Conservation (phyloP, 2,888 invertebrate species). For the Eristalis pertinax region DNA sequence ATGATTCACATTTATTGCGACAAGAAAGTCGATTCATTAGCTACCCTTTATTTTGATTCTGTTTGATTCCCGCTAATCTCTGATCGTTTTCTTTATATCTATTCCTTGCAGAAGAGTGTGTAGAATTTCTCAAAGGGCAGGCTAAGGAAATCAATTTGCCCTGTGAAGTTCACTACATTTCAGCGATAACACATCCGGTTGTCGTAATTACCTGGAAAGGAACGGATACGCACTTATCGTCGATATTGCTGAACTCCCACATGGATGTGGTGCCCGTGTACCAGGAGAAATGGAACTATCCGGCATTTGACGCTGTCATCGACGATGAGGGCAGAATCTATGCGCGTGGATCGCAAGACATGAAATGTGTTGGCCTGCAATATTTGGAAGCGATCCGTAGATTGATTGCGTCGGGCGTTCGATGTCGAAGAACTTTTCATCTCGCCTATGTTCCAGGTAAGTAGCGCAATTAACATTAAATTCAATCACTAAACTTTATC, state of each 20-base stretch:
- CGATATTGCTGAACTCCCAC: constrained; percentile 92
- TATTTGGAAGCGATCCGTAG: constrained; percentile 88
- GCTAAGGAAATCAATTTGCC: constrained; percentile 8
- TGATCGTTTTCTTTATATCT: neutral
- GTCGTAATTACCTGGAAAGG: constrained; percentile 92
- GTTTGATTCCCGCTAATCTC: too few relatives aligned
- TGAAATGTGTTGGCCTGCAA: constrained; percentile 91
- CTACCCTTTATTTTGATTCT: too few relatives aligned
- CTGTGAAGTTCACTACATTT: neutral
- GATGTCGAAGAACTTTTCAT: constrained; percentile 85
- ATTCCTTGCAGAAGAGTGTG: constrained; percentile 21
- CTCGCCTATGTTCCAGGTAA: constrained; percentile 87
- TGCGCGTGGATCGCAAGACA: constrained; percentile 93
- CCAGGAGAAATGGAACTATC: constrained; percentile 92
- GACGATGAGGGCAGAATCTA: constrained; percentile 92
- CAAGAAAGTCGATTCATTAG: too few relatives aligned
- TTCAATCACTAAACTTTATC: neutral
- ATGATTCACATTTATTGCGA: too few relatives aligned
- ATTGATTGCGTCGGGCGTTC: constrained; percentile 83
- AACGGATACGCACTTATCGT: constrained; percentile 85
- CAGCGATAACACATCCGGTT: constrained; percentile 77
- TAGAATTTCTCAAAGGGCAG: constrained; percentile 11
- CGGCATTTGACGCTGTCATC: constrained; percentile 93
- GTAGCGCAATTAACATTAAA: neutral
- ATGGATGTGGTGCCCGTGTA: constrained; percentile 98